Evolutionary conservation across 1,140 invertebrate species (phyloP).

Genomic region (Drosophila ananassae): DNA sequence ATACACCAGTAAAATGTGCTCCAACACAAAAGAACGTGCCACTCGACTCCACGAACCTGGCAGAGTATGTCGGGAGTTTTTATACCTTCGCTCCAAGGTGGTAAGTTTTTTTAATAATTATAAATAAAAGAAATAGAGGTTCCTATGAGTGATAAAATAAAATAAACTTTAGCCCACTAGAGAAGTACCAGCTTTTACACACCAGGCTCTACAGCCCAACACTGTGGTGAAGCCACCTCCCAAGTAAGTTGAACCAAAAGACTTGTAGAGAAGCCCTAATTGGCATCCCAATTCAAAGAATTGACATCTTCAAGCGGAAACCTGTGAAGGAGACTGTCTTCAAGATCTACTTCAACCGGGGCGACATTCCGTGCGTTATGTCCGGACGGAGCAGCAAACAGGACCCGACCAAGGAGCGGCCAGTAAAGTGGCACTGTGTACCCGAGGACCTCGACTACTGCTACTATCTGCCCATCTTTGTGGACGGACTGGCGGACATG

Average conservation of each 20-base stretch:
- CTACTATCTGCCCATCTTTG: conserved; percentile 96
- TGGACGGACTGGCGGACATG: conserved; percentile 88
- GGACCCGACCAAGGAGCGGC: conserved; percentile 65
- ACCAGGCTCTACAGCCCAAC: conserved; percentile 90
- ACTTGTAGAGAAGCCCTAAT: neutral
- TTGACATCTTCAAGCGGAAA: conserved; percentile 68
- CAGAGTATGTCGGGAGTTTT: conserved; percentile 65
- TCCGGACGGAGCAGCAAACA: conserved; percentile 58
- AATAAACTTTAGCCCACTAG: conserved; percentile 64
- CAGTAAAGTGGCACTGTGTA: conserved; percentile 70
- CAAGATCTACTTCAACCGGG: conserved; percentile 74
- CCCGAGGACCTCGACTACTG: conserved; percentile 93
- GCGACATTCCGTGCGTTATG: conserved; percentile 73
- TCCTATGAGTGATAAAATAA: no score
- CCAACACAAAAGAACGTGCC: conserved; percentile 52
- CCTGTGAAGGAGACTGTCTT: conserved; percentile 74
- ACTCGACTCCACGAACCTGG: conserved; percentile 68
- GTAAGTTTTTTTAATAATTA: conserved; percentile 35
- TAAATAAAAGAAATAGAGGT: no score
- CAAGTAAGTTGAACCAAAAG: conserved; percentile 51
- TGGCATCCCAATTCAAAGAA: conserved; percentile 30
- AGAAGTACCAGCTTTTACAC: conserved; percentile 90
- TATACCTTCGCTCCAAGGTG: conserved; percentile 57
- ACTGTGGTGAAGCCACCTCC: conserved; percentile 88
- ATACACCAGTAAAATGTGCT: conserved; percentile 39